Base-by-base conservation (phyloP, 2,113 vertebrate species). In the Sitta europaea region DNA sequence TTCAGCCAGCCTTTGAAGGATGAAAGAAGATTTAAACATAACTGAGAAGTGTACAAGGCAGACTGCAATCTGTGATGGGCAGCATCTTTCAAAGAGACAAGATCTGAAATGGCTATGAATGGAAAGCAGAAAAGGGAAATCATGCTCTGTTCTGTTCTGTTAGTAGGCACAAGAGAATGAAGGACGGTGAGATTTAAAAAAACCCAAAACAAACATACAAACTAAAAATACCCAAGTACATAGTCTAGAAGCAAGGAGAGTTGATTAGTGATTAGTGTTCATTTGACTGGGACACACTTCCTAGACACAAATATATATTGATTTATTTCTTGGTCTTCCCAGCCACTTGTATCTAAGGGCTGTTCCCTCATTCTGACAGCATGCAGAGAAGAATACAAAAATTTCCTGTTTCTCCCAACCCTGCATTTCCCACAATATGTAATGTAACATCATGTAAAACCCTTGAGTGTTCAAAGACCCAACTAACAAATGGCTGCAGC, bases 21-120 rank as follows among this genome's bases (percentile, higher is more conserved):
- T 92, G 76, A 86, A 91, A 84, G 81, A 92, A 97, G 91, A 92
- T 91, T 85, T 93, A 94, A 95, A 85, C 68, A 67, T 93, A 89
- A 57, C 72, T 76, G 79, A 85, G 77, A 67, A 78, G 29, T 55
- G 12, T 79, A 62, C 47, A 67, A 77, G 55, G 65, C 63, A 96
- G 81, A 86, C 51, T 82, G 54, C 71, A 83, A 80, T 90, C 81
- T 94, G 50, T 86, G 82, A 86, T 80, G 63, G 58, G 28, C 58
- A 63, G 54, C 58, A 67, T 53, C 51, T 93, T 93, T 92, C 78
- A 90, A 76, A 95, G 67, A 80, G 63, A 42, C 38, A 80, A 48
- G 59, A 80, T 55, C 48, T 5, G 9, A 66, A 93, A 59, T 83
- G 43, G 5, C 17, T 90, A 13, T 40, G 50, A 94, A 92, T 83